Percentiles rank a stretch among this genome's conserved stretches.
These are phyloP conservation scores for Coelogynopora nodosa DNA, from an alignment of 2,888 invertebrate genomes.

Conservation along the genomic window DNA sequence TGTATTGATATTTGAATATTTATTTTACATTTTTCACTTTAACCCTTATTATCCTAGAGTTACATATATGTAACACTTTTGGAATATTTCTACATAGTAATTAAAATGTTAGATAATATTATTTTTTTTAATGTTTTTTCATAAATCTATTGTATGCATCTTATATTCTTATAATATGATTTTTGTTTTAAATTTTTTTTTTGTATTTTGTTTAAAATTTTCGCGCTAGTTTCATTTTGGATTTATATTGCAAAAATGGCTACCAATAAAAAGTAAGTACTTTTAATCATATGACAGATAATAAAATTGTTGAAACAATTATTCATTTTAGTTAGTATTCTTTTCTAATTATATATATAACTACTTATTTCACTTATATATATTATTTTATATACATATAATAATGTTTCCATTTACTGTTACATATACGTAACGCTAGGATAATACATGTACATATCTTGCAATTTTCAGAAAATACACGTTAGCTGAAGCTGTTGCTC, in stretches of 20 bases:
- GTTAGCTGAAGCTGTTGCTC: slow-evolving; percentile 23
- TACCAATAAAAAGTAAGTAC: not conserved
- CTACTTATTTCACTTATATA: slow-evolving; percentile 18
- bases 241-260: slow-evolving; percentile 3
- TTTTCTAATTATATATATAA: slow-evolving; percentile 3
- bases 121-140: slow-evolving; percentile 10
- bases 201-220: not conserved
- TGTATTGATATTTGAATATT: no score
- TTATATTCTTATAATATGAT: slow-evolving; percentile 17
- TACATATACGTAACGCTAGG: slow-evolving; percentile 32
- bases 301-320: slow-evolving; percentile 26
- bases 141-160: slow-evolving; percentile 3
- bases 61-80: slow-evolving; percentile 33
- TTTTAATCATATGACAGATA: slow-evolving; percentile 3
- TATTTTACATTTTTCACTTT: no score
- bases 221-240: slow-evolving; percentile 19
- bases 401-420: slow-evolving; percentile 22
- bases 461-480: slow-evolving; percentile 23
- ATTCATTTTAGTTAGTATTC: not conserved
- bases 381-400: slow-evolving; percentile 9
- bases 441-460: slow-evolving; percentile 10
- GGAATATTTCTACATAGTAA: slow-evolving; percentile 19
- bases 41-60: not conserved
- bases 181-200: slow-evolving; percentile 27
- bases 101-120: slow-evolving; percentile 9